Base-by-base conservation (phyloP, 2,888 invertebrate species). In the Dicranocentrus wangi region DNA sequence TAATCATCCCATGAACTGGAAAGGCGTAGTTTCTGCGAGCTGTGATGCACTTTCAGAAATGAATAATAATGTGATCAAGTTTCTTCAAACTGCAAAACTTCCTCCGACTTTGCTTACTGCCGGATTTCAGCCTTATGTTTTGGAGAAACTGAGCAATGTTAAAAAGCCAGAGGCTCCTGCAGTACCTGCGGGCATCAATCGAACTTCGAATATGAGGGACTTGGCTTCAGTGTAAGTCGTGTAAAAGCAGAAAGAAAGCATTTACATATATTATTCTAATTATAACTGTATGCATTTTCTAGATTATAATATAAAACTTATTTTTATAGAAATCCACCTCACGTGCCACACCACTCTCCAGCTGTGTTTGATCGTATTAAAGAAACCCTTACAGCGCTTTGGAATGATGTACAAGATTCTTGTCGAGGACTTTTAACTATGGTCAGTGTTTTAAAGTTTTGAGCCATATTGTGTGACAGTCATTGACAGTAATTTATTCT, bases 1-100 rank as follows among this genome's bases (percentile, higher is more conserved):
- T 17, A 73, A 63, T 53, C 73, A 65, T 39, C 73, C 73, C 0
- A 1, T 28, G 3, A 73, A 51, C 39, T 73, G 73, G 73, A 51
- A 28, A n/a, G 63, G 53, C 27, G 32, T 73, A 0, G 51, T 65
- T 19, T 15, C 7, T 17, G 28, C 63, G 3, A 53, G 73, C 21
- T 8, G 19, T 17, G 7, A 53, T n/a, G 53, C 25, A 8, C 19
- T 73, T 0, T 2, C 19, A 2, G 23, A 17, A 23, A 23, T 51
- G 23, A 73, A 73, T 39, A 53, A 51, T 0, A 53, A 10, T 1
- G 10, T 53, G 47, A 21, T 65, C 0, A 51, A 19, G 8, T 73
- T 43, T 63, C 39, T 65, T 63, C 1, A 63, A 39, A 15, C 23
- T 3, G 19, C 23, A 3, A 51, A 51, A n/a, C 32, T 63, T 15